phyloP scores from a whole-genome alignment of 2,113 vertebrate genomes.

The Gavialis gangeticus region DNA sequence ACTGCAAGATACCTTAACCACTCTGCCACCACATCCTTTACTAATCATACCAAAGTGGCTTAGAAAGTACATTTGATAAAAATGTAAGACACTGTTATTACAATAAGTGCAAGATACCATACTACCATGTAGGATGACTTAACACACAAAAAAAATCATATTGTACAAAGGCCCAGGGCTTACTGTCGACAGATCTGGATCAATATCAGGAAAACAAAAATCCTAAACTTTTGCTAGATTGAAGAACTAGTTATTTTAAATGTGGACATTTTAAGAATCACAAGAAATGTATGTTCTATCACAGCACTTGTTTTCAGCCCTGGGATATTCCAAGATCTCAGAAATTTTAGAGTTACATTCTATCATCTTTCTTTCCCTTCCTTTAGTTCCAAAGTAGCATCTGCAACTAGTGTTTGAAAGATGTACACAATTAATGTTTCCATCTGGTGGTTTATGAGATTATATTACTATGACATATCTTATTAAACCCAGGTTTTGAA shows the following conservation, averaged over 20 bases:
- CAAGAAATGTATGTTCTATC: too few species aligned
- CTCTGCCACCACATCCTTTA: too few species aligned
- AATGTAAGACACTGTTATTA: too few species aligned
- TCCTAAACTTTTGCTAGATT: background rate
- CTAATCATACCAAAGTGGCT: too few species aligned
- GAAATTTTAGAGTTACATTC: background rate
- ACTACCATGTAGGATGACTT: background rate
- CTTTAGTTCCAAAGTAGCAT: background rate
- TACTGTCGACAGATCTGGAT: fast-evolving
- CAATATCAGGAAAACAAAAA: background rate
- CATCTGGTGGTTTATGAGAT: background rate
- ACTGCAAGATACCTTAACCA: too few species aligned
- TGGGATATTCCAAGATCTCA: background rate
- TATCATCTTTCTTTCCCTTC: background rate
- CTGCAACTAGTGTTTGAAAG: background rate
- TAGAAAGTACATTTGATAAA: too few species aligned
- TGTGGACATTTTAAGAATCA: too few species aligned
- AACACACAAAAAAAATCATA: background rate
- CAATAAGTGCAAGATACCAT: background rate
- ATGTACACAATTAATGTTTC: background rate
- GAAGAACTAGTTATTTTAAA: background rate
- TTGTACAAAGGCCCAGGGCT: background rate
- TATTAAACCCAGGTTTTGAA: background rate
- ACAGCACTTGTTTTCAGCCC: background rate
- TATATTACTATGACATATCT: background rate